phyloP scores from a whole-genome alignment of 2,888 invertebrate species.

The Rutpela maculata region DNA sequence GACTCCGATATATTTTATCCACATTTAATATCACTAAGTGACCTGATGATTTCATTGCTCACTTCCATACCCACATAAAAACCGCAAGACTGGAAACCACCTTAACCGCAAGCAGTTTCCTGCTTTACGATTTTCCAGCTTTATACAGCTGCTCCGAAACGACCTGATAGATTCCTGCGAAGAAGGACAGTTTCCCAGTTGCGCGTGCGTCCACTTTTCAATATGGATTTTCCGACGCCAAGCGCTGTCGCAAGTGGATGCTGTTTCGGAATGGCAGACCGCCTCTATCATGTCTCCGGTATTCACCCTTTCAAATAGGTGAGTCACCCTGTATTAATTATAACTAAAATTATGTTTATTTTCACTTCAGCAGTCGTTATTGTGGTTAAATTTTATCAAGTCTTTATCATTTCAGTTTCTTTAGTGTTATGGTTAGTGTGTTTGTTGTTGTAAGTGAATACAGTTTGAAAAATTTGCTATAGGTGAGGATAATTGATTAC shows the following conservation, averaged over 20 bases:
- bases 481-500: constrained; percentile 20
- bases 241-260: constrained; percentile 37
- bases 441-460: constrained; percentile 21
- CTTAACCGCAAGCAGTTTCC: constrained; percentile 30
- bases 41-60: constrained; percentile 11
- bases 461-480: constrained; percentile 18
- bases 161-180: constrained; percentile 20
- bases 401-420: constrained; percentile 34
- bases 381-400: constrained; percentile 36
- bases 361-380: constrained; percentile 17
- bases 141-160: background rate
- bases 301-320: constrained; percentile 63
- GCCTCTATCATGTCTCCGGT: constrained; percentile 61
- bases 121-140: constrained; percentile 18
- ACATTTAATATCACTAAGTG: background rate
- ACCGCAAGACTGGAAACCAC: constrained; percentile 8
- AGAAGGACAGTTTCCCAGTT: background rate
- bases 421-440: constrained; percentile 23
- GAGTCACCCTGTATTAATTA: constrained; percentile 57
- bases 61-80: background rate
- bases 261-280: constrained; percentile 54
- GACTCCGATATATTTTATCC: too few relatives aligned
- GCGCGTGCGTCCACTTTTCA: constrained; percentile 38
- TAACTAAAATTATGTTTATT: constrained; percentile 33
- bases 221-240: constrained; percentile 41